Conservation (phyloP, 2,797 vertebrate genomes). For the Sebastes hopkinsi region DNA sequence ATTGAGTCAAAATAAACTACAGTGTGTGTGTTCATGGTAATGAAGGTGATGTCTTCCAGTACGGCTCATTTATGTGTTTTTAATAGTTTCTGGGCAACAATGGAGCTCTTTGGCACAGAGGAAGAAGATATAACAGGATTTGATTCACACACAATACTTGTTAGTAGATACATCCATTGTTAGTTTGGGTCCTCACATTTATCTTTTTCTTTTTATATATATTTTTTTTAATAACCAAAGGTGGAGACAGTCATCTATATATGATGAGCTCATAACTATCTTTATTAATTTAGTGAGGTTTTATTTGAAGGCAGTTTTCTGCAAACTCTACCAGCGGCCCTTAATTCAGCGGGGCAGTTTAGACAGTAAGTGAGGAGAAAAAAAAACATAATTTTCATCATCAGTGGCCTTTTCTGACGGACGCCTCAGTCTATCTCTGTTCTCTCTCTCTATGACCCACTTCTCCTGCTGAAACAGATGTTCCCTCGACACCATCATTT, state of each 20-base stretch:
- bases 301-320: neutral
- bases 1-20: neutral
- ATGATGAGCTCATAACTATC: neutral
- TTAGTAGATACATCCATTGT: neutral
- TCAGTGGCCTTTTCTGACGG: neutral
- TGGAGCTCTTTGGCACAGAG: neutral
- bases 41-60: neutral
- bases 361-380: neutral
- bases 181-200: neutral
- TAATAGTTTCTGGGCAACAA: neutral
- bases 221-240: neutral
- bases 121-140: neutral
- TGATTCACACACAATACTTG: neutral
- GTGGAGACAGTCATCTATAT: neutral
- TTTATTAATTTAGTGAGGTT: neutral
- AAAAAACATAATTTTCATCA: neutral
- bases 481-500: constrained; percentile 70
- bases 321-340: neutral
- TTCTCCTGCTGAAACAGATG: constrained; percentile 73
- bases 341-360: neutral
- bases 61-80: neutral
- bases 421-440: neutral
- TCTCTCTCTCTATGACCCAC: constrained; percentile 48
- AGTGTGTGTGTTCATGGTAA: neutral
- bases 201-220: too few species aligned